phyloP scores from a whole-genome alignment of 2,113 vertebrate species.

The Elephantulus edwardii region DNA sequence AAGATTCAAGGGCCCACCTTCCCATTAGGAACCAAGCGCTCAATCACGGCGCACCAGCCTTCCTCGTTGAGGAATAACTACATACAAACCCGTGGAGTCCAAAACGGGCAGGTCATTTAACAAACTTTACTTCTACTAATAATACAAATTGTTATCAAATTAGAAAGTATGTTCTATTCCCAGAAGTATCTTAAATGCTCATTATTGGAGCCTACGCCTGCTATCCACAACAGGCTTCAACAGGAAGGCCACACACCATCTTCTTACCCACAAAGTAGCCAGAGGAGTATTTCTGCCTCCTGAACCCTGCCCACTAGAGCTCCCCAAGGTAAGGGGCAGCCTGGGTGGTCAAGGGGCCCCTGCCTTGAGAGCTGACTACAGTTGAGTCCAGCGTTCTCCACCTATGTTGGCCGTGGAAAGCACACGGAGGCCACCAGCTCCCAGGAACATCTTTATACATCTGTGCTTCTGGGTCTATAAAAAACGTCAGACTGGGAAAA shows the following conservation, averaged over 20 bases:
- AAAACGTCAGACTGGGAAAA: not conserved
- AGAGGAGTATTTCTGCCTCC: constrained; percentile 10
- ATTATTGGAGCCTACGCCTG: constrained; percentile 22
- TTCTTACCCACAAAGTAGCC: not conserved
- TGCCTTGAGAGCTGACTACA: not conserved
- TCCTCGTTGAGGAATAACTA: constrained; percentile 42
- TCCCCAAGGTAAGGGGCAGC: not conserved
- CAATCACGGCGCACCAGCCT: not conserved
- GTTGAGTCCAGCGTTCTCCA: not conserved
- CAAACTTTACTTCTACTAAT: not conserved
- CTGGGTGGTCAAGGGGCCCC: not conserved
- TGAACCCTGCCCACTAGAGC: not conserved
- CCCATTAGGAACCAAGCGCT: not conserved
- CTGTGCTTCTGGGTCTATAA: constrained; percentile 18
- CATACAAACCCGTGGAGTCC: constrained; percentile 5
- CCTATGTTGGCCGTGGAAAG: not conserved
- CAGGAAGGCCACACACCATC: not conserved
- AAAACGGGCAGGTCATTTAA: constrained; percentile 38
- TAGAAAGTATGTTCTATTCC: constrained; percentile 23
- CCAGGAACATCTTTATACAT: not conserved
- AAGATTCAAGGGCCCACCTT: not conserved
- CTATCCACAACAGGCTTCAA: not conserved
- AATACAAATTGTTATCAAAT: constrained; percentile 32
- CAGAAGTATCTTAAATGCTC: constrained; percentile 46
- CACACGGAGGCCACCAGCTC: not conserved